These are phyloP conservation scores for Drosophila demipolita DNA, from an alignment of 2,888 invertebrate genomes.

Conservation along the genomic window DNA sequence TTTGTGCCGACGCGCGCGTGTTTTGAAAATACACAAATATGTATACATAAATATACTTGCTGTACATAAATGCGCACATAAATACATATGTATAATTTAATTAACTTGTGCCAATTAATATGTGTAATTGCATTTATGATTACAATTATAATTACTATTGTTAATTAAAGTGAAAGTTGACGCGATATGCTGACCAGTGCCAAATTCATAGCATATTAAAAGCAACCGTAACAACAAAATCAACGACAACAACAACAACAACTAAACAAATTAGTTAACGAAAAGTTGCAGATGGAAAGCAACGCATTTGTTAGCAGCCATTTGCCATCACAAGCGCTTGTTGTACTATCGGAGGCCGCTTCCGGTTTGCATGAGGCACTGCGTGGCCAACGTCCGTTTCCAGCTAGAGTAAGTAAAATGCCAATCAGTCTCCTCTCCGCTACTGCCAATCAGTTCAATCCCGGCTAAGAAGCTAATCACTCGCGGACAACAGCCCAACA, in stretches of 20 bases:
- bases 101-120: slow-evolving; percentile 55
- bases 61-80: neutral
- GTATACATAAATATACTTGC: slow-evolving; percentile 18
- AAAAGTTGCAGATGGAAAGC: slow-evolving; percentile 88
- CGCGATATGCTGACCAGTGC: slow-evolving; percentile 49
- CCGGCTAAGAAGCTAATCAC: slow-evolving; percentile 3
- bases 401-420: slow-evolving; percentile 87
- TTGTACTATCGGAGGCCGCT: slow-evolving; percentile 91
- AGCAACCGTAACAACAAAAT: slow-evolving; percentile 6
- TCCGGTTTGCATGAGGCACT: slow-evolving; percentile 91
- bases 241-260: slow-evolving; percentile 23
- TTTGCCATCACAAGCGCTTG: slow-evolving; percentile 90
- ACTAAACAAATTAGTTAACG: slow-evolving; percentile 22
- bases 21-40: slow-evolving; percentile 10
- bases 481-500: neutral
- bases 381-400: slow-evolving; percentile 91
- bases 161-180: slow-evolving; percentile 46
- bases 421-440: slow-evolving; percentile 38
- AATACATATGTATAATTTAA: slow-evolving; percentile 39
- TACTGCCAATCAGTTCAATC: slow-evolving; percentile 29
- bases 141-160: slow-evolving; percentile 41
- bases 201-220: slow-evolving; percentile 42
- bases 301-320: slow-evolving; percentile 90
- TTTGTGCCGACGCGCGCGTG: slow-evolving; percentile 51
- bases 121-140: slow-evolving; percentile 35